Conservation (phyloP, 2,888 invertebrate species). For the Parnassius glacialis region DNA sequence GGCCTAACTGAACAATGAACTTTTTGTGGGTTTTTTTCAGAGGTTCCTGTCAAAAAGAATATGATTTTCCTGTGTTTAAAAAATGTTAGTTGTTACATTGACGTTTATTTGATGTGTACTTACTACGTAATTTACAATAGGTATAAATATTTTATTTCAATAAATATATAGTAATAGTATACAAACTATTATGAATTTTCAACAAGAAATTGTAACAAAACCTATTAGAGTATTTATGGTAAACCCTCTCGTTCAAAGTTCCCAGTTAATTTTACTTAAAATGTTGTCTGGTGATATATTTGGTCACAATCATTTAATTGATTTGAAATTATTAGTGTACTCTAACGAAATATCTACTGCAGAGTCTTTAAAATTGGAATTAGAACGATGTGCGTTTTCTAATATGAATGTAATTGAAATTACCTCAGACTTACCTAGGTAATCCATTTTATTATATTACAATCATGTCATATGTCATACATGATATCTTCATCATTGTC, state of each 20-base stretch:
- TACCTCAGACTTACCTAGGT: slow-evolving; percentile 63
- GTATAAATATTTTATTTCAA: slow-evolving; percentile 2
- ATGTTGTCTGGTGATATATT: slow-evolving; percentile 60
- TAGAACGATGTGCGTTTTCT: slow-evolving; percentile 53
- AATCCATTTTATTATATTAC: slow-evolving; percentile 14
- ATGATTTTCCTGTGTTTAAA: no score
- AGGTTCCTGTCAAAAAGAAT: no score
- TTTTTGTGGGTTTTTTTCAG: no score
- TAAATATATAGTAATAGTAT: no score
- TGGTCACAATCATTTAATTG: slow-evolving; percentile 51
- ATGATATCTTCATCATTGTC: no score
- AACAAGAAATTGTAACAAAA: slow-evolving; percentile 36
- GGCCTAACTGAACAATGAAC: no score
- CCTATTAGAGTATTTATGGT: slow-evolving; percentile 58
- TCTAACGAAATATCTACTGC: slow-evolving; percentile 51
- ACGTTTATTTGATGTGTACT: background rate
- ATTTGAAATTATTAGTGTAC: slow-evolving; percentile 58
- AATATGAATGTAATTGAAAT: slow-evolving; percentile 52
- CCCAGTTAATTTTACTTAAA: slow-evolving; percentile 52
- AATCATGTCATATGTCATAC: no score
- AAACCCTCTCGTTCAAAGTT: slow-evolving; percentile 53
- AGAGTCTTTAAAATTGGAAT: slow-evolving; percentile 47
- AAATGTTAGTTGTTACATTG: background rate
- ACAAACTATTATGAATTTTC: slow-evolving; percentile 53
- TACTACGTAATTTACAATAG: background rate